Percentiles rank a stretch among this genome's conserved stretches.
Evolutionary conservation across 2,797 vertebrate genomes (phyloP).

Genomic region (Orestias chungarensis): DNA sequence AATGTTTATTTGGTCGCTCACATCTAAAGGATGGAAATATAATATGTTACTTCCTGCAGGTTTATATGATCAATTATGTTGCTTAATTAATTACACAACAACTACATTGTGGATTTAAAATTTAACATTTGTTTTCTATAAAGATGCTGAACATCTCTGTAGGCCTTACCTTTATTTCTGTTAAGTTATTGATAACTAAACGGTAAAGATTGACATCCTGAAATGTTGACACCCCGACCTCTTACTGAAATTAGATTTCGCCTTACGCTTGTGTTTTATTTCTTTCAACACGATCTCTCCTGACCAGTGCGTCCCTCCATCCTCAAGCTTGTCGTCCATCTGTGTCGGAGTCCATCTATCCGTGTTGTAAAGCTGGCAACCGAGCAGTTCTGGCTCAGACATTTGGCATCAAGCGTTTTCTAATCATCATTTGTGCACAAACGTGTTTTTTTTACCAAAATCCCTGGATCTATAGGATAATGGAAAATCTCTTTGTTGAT

Average conservation of each 20-base stretch:
- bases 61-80: too few relatives aligned
- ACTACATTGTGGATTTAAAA: too few relatives aligned
- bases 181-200: too few relatives aligned
- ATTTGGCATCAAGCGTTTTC: conserved; percentile 62
- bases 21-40: background rate
- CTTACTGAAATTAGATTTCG: background rate
- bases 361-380: conserved; percentile 67
- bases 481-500: background rate
- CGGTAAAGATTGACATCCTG: background rate
- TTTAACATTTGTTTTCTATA: too few relatives aligned
- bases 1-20: background rate
- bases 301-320: conserved; percentile 51
- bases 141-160: background rate
- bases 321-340: conserved; percentile 69
- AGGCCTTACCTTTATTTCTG: background rate
- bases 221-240: conserved; percentile 6
- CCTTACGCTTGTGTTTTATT: background rate
- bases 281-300: conserved; percentile 30
- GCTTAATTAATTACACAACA: too few relatives aligned
- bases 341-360: conserved; percentile 74
- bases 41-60: too few relatives aligned
- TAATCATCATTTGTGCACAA: conserved; percentile 65
- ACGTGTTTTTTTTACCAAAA: conserved; percentile 39
- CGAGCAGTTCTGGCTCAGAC: conserved; percentile 66
- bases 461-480: conserved; percentile 24